These are phyloP conservation scores for Ormyrus thymus DNA, from an alignment of 2,888 invertebrate genomes.

Conservation along the genomic window DNA sequence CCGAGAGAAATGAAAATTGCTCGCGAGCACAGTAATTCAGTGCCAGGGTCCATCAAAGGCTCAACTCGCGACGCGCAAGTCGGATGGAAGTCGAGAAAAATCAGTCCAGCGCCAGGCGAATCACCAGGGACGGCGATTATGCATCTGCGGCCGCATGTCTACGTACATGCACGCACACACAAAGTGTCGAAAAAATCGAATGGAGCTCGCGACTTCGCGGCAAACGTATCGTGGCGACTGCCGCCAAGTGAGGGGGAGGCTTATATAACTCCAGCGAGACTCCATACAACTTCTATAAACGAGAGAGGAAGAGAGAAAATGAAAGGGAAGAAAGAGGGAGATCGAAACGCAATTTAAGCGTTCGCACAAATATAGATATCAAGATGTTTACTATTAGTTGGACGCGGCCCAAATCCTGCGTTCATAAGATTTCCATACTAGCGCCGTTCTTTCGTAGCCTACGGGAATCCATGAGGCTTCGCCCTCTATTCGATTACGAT, in stretches of 20 bases:
- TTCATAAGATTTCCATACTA: conserved; percentile 65
- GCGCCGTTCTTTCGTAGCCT: neutral
- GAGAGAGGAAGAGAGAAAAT: conserved; percentile 51
- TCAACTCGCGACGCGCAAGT: conserved; percentile 14
- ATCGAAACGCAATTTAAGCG: conserved; percentile 69
- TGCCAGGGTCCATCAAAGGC: conserved; percentile 37
- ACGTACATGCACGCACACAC: neutral
- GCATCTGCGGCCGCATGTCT: conserved; percentile 32
- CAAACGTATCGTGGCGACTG: conserved; percentile 10
- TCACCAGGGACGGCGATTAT: conserved; percentile 46
- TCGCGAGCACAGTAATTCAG: conserved; percentile 22
- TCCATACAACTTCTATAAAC: neutral
- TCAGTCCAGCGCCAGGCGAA: conserved; percentile 41
- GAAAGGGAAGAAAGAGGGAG: conserved; percentile 51
- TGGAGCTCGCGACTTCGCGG: conserved; percentile 15
- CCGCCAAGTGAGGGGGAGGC: neutral
- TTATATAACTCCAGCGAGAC: neutral
- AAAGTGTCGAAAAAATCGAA: neutral
- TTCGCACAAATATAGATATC: conserved; percentile 69
- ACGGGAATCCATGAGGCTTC: conserved; percentile 27
- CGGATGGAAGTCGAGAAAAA: conserved; percentile 23
- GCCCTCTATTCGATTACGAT: conserved; percentile 35
- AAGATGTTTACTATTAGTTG: conserved; percentile 72
- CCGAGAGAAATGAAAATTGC: conserved; percentile 38
- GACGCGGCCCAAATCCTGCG: conserved; percentile 64